Evolutionary conservation across 2,113 vertebrate genomes (phyloP), one percentile per base, ranked within the genome.

Genomic region (Setophaga coronata): DNA sequence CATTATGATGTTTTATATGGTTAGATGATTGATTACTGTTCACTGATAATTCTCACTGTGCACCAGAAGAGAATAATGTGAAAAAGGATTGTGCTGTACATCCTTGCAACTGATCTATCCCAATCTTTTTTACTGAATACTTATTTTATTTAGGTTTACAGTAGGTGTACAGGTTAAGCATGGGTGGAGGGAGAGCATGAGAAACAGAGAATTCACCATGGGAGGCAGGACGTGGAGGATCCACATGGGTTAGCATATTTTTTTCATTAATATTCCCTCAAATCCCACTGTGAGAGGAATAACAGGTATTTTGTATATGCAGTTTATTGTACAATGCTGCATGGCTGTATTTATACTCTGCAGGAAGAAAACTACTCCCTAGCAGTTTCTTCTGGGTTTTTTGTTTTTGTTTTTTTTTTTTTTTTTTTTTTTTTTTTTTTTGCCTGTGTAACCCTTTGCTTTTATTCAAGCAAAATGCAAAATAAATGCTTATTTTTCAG

Each of bases 381-480:
- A 2, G 31, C 31, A 94, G 38, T 64, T 72, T 81, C 12, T 61
- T 73, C 45, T 14, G 0, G 18, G 19, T 1, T 11, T 58, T n/a
- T n/a, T n/a, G n/a, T n/a, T n/a, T n/a, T n/a, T n/a, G n/a, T n/a
- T n/a, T n/a, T n/a, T n/a, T n/a, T n/a, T n/a, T n/a, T n/a, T n/a
- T n/a, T n/a, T n/a, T n/a, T n/a, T n/a, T n/a, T n/a, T n/a, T n/a
- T n/a, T n/a, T n/a, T n/a, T n/a, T 58, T n/a, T 58, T 24, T 24
- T 25, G 7, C 61, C 60, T 50, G 9, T 70, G 38, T 69, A 95
- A 62, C 47, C 18, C 18, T 85, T 67, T 61, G 73, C 61, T 91
- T 92, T 72, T 92, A 87, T 89, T 79, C 57, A 64, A 74, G 38
- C 34, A 82, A 93, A 97, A 89, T 51, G 40, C 36, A 71, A 69